These are phyloP conservation scores for Prenolepis imparis DNA, from an alignment of 2,888 invertebrate genomes.

Conservation along the genomic window DNA sequence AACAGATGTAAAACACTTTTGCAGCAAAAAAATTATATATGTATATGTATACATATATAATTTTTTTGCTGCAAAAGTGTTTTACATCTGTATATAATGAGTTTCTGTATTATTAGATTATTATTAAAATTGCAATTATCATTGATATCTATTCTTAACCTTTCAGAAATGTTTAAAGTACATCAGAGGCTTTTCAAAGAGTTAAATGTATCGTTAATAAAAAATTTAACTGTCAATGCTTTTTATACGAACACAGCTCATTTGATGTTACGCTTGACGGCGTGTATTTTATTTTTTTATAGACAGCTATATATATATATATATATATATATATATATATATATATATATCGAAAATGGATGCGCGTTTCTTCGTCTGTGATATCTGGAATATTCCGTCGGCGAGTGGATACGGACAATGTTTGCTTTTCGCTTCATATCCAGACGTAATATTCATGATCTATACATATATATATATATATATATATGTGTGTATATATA, in stretches of 20 bases:
- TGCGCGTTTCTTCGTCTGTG: neutral
- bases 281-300: neutral
- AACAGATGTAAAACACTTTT: neutral
- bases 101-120: neutral
- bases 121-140: neutral
- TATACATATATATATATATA: constrained; percentile 20
- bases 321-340: no score
- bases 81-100: neutral
- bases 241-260: neutral
- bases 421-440: constrained; percentile 33
- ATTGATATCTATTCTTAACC: neutral
- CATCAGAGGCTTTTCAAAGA: neutral
- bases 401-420: constrained; percentile 6
- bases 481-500: no score
- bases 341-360: constrained; percentile 16
- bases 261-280: neutral
- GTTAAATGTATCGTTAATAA: neutral
- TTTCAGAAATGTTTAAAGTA: neutral
- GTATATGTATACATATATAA: neutral
- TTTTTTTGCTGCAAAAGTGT: no score
- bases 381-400: constrained; percentile 34
- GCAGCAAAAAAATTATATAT: neutral
- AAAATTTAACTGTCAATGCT: neutral
- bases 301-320: neutral
- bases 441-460: constrained; percentile 37